Base-by-base conservation (phyloP, 2,888 invertebrate species). In the Cerastoderma edule region DNA sequence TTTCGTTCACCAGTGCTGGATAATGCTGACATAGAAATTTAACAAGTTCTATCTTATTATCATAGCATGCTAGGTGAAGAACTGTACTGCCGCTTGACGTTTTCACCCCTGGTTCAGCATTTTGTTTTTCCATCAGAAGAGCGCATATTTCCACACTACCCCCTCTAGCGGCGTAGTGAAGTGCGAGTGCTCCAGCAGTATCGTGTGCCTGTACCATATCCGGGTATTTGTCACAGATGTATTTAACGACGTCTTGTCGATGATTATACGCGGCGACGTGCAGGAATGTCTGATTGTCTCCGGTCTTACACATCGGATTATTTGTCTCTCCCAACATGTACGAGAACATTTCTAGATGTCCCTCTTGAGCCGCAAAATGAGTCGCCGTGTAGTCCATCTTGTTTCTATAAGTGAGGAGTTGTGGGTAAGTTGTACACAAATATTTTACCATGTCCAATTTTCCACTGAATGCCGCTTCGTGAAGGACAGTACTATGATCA, bases 201-300 rank as follows among this genome's bases (percentile, higher is more conserved):
- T 83, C 83, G 8, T 30, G 48, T 13, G n/a, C 28, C 2, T 19
- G n/a, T 16, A 77, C 6, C 54, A 79, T 57, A 1, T 56, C 65
- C 10, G 72, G 39, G 19, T 44, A 70, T 8, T 66, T 66, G n/a
- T 60, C 50, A 35, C 73, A 74, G 4, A 83, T 35, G 44, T 73
- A 75, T 44, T 73, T 69, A 22, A 73, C 75, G 0, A 79, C 39
- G 13, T 67, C 66, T 28, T 75, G 19, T 16, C 67, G 57, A 32
- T 77, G 75, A 65, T 79, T 79, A 56, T 77, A 79, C 1, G 79
- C 64, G 0, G 83, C 80, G n/a, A 80, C 74, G 39, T 83, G 83
- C 0, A 80, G 71, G 24, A 66, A 46, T n/a, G 81, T 81, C 46
- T 81, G 75, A 19, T 68, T 54, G 33, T 81, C 81, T 4, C 57